A percentile compares a stretch with the other conserved stretches of the same genome.
Evolutionary conservation across 2,113 vertebrate genomes (phyloP).

Genomic region (Butastur rufipennis): DNA sequence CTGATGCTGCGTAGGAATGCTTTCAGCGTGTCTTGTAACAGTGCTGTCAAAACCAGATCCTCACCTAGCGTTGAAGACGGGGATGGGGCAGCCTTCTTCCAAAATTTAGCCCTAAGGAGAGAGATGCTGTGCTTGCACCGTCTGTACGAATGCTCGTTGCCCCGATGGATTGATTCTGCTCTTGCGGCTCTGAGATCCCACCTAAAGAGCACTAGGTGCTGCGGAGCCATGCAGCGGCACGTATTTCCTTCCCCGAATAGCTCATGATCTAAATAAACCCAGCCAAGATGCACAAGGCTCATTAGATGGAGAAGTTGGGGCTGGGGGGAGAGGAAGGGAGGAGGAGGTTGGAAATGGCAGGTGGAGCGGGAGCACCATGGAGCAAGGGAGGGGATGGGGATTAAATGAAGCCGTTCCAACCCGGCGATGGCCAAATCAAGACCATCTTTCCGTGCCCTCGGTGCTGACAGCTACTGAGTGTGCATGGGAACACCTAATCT

Average conservation of each 20-base stretch:
- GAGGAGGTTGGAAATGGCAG: background rate
- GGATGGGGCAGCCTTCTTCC: background rate
- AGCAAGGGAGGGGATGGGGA: background rate
- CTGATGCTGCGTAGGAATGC: accelerated
- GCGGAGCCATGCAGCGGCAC: background rate
- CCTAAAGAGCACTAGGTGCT: background rate
- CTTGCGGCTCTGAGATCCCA: background rate
- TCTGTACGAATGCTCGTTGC: accelerated
- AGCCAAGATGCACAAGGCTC: accelerated
- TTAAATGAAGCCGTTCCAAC: background rate
- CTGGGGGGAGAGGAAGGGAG: background rate
- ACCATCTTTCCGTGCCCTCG: accelerated
- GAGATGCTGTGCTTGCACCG: background rate
- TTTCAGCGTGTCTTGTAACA: background rate
- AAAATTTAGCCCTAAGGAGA: background rate
- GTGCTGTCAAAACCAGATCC: background rate
- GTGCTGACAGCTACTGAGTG: accelerated
- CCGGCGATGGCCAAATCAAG: background rate
- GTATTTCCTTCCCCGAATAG: accelerated
- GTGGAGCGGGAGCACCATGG: accelerated
- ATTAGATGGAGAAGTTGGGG: accelerated
- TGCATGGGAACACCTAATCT: background rate
- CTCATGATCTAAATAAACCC: background rate
- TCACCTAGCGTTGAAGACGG: background rate
- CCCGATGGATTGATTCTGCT: background rate